Evolutionary conservation across 1,140 invertebrate genomes (phyloP).

Genomic region (Trialeurodes vaporariorum): DNA sequence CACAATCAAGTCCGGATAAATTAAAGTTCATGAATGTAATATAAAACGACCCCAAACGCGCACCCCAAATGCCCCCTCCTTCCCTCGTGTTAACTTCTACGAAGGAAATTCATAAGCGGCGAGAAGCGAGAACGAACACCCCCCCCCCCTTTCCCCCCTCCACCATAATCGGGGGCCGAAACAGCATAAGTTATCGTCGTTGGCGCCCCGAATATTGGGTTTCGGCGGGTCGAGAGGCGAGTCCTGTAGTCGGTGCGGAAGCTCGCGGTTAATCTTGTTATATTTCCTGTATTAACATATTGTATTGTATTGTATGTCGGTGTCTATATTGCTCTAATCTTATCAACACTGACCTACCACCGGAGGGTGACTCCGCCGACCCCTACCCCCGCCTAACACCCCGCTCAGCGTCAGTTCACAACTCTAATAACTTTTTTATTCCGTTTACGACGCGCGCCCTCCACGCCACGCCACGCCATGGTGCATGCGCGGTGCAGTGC

Average conservation of each 20-base stretch:
- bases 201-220: background rate
- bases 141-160: background rate
- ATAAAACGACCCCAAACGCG: background rate
- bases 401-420: background rate
- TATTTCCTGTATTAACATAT: background rate
- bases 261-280: background rate
- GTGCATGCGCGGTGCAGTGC: background rate
- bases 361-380: too few species aligned
- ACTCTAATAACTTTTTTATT: background rate
- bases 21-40: conserved; percentile 1
- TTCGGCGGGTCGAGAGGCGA: too few species aligned
- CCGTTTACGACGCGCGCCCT: background rate
- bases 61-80: background rate
- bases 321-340: background rate
- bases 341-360: background rate
- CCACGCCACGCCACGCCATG: too few species aligned
- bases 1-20: background rate
- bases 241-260: too few species aligned
- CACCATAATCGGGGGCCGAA: background rate
- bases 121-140: too few species aligned
- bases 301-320: background rate
- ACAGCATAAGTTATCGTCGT: background rate
- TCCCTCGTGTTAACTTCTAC: background rate
- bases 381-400: too few species aligned
- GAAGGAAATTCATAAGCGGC: background rate